Evolutionary conservation across 2,888 invertebrate genomes (phyloP).

Genomic region (Aporophyla nigra): DNA sequence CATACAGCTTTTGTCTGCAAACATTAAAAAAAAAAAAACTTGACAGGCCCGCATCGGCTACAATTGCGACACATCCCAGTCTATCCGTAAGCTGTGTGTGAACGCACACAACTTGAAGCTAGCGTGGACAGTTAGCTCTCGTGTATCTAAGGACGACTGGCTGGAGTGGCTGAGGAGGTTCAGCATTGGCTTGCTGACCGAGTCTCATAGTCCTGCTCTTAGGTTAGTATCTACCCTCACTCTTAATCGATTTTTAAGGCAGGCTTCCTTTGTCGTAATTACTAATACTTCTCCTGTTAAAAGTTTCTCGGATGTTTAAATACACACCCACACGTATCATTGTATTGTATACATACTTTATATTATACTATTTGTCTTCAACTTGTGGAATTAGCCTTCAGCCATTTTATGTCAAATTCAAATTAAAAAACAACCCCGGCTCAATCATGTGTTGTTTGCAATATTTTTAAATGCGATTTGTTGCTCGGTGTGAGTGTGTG

Average conservation of each 20-base stretch:
- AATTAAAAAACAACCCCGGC: too few relatives aligned
- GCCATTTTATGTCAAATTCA: too few relatives aligned
- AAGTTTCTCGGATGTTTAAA: background rate
- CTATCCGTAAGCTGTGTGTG: slow-evolving; percentile 95
- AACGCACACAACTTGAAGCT: slow-evolving; percentile 96
- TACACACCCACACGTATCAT: too few relatives aligned
- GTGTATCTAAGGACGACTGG: slow-evolving; percentile 99
- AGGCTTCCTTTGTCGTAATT: too few relatives aligned
- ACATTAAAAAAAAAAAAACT: background rate
- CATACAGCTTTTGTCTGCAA: too few relatives aligned
- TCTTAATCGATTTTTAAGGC: background rate
- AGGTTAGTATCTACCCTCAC: slow-evolving; percentile 81
- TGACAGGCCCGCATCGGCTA: slow-evolving; percentile 81
- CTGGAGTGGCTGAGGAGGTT: slow-evolving; percentile 98
- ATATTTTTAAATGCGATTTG: too few relatives aligned
- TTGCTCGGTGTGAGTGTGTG: too few relatives aligned
- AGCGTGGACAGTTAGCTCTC: slow-evolving; percentile 97
- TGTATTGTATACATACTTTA: too few relatives aligned
- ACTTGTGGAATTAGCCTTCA: too few relatives aligned
- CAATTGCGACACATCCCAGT: slow-evolving; percentile 92
- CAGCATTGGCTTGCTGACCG: slow-evolving; percentile 97
- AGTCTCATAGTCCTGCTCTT: slow-evolving; percentile 98
- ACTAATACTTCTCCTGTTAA: background rate
- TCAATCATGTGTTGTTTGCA: too few relatives aligned
- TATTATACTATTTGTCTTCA: too few relatives aligned